Evolutionary conservation across 2,888 invertebrate genomes (phyloP), one percentile per base, ranked within the genome.

Genomic region (Nephrotoma flavescens): DNA sequence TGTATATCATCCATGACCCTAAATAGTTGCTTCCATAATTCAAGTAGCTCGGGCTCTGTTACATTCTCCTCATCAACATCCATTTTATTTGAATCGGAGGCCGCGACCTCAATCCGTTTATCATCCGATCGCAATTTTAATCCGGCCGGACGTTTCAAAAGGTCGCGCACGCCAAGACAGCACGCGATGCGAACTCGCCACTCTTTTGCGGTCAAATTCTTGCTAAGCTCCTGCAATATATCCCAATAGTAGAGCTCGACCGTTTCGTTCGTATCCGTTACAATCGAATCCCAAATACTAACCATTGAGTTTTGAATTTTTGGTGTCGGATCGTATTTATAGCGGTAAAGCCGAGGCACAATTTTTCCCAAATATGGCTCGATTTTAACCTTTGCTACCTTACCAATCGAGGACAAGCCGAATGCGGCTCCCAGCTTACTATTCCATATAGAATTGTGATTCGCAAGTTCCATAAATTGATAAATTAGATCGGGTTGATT

Each of bases 1-100:
- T 98, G 98, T 89, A 97, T 96, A 91, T 98, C 98, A 90, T 98
- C 98, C 95, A 97, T 96, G 0, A 98, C 98, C 31, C 97, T 93
- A 90, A 98, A 97, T 88, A 98, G 92, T 89, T 96, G 95, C 45
- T 93, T 92, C 97, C 98, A 98, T 0, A 92, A 88, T 86, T 91
- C 90, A 2, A 89, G 89, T 0, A 92, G 88, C 88, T 92, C 92
- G 0, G 91, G 92, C 87, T 92, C 92, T 0, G 91, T 90, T 19
- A 91, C 89, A 31, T 31, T 31, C 83, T 90, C 90, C 87, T 90
- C 90, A n/a, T 89, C 89, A 5, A 52, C 42, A 31, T 87, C 86
- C 83, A 87, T 87, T 86, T 86, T 87, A 44, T 52, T 85, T 6
- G 44, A 11, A 4, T 84, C 84, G n/a, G 42, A n/a, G 0, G 42